Base-by-base conservation (phyloP, 2,888 invertebrate species). In the Chrysomela aeneicollis region DNA sequence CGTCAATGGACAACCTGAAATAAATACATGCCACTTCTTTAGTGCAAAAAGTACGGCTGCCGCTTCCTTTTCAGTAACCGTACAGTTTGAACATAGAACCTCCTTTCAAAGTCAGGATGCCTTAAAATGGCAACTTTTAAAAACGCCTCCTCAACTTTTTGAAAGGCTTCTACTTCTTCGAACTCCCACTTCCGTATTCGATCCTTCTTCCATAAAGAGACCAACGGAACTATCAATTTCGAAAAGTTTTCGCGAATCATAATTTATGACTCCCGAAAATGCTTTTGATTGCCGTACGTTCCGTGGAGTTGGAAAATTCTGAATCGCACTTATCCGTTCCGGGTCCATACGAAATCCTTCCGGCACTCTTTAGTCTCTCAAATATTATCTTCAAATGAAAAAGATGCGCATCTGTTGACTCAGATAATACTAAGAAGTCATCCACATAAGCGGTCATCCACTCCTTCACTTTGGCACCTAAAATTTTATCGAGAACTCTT, bases 231-330 rank as follows among this genome's bases (percentile, higher is more conserved):
- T n/a, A 21, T 42, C n/a, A 59, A 15, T 10, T 53, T 22, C 2
- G 62, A 47, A 59, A 53, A 63, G 17, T 62, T 35, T 10, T 10
- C 42, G 32, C 1, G 32, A 22, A 50, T 63, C 63, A 52, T 61
- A 65, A 35, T 61, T 65, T 12, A 49, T 30, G 10, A 64, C n/a
- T n/a, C 58, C 61, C 26, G 58, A 61, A 61, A 65, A 65, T 9
- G 61, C 37, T 35, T 32, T 49, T 15, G 63, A 19, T 2, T 58
- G 5, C 47, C 61, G 60, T 15, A 67, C 22, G 57, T 63, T 67
- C 17, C 22, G 22, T 5, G 67, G 61, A 12, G 10, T 21, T 4
- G 59, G 63, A 63, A 64, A 67, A 1, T 67, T 32, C n/a, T 19
- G 10, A 10, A 67, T 67, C 0, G 61, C 60, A 10, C 30, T 17